Conservation (phyloP, 1,140 invertebrate genomes). For the Dinoponera quadriceps region DNA sequence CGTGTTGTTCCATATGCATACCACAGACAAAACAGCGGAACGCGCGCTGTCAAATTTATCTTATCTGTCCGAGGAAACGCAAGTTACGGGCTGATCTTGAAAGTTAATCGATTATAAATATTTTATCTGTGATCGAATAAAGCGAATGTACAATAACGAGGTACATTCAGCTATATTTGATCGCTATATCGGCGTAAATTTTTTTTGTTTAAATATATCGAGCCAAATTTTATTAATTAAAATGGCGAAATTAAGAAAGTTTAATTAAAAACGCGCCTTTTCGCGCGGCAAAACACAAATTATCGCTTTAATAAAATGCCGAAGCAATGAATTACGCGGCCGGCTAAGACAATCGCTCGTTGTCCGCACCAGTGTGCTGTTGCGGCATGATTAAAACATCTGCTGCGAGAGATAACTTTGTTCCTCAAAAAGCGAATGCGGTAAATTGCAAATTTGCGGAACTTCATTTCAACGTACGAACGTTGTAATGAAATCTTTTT, state of each 20-base stretch:
- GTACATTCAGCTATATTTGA: background rate
- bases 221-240: too few species aligned
- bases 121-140: background rate
- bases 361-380: background rate
- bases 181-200: background rate
- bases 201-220: background rate
- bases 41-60: conserved; percentile 17
- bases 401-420: background rate
- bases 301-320: background rate
- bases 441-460: conserved; percentile 25
- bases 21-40: conserved; percentile 37
- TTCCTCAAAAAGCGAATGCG: background rate
- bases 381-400: background rate
- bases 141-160: background rate
- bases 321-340: background rate
- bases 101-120: background rate
- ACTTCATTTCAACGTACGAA: conserved; percentile 17
- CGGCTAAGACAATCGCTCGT: background rate
- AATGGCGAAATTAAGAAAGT: background rate
- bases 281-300: background rate
- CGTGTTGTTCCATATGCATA: background rate
- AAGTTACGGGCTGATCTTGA: background rate
- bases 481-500: conserved; percentile 21
- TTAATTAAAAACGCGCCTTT: conserved; percentile 16
- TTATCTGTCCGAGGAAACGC: conserved; percentile 11